These are phyloP conservation scores for Troides aeacus DNA, from an alignment of 2,888 invertebrate genomes.

Conservation along the genomic window DNA sequence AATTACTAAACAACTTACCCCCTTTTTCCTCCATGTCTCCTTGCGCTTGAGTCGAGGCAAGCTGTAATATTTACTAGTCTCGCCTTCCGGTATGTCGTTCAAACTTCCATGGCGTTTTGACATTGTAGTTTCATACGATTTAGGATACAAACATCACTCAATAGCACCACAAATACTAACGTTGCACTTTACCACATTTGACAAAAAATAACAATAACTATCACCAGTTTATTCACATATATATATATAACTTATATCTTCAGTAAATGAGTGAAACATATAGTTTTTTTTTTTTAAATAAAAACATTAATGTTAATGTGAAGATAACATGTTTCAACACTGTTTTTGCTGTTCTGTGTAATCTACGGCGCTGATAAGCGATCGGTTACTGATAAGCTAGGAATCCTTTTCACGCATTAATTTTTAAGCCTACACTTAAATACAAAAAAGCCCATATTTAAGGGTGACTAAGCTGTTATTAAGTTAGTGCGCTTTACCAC, in stretches of 20 bases:
- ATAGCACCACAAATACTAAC: too few relatives aligned
- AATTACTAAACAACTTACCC: conserved; percentile 54
- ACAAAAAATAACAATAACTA: background rate
- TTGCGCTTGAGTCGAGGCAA: conserved; percentile 59
- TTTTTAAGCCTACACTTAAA: background rate
- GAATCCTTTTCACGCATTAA: conserved; percentile 13
- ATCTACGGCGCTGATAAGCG: conserved; percentile 26
- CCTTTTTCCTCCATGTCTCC: conserved; percentile 67
- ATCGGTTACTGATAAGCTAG: conserved; percentile 18
- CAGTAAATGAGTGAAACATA: background rate
- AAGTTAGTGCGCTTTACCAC: too few relatives aligned
- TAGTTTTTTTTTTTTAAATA: too few relatives aligned
- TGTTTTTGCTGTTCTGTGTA: conserved; percentile 19
- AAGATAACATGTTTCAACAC: conserved; percentile 13
- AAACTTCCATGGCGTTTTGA: conserved; percentile 21
- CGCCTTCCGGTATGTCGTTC: conserved; percentile 37
- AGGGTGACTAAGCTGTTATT: too few relatives aligned
- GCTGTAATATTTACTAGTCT: conserved; percentile 54
- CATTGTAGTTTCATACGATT: conserved; percentile 10
- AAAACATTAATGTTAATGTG: background rate
- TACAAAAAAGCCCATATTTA: too few relatives aligned
- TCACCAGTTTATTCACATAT: background rate
- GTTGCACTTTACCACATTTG: background rate
- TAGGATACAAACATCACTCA: conserved; percentile 8
- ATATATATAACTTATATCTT: too few relatives aligned